Evolutionary conservation across 2,888 invertebrate species (phyloP), one percentile per base, ranked within the genome.

Genomic region (Harpalus rubripes): DNA sequence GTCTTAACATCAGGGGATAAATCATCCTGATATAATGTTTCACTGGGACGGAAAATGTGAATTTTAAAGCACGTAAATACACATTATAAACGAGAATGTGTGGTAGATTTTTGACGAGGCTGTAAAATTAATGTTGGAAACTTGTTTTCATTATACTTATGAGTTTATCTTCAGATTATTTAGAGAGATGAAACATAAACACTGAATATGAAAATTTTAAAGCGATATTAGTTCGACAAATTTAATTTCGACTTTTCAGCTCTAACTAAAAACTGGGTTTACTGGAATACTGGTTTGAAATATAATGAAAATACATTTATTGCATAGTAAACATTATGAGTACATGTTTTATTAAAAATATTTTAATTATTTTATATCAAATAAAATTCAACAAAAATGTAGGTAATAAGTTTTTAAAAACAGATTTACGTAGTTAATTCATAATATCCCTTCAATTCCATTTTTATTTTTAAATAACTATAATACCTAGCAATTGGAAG

Each of bases 61-160:
- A 74, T 74, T 74, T 74, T 74, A 74, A 74, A 74, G 41, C 41
- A 68, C 68, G 68, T 68, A 68, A 68, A 41, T 68, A 39, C 16
- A 44, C 72, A 44, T 16, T 18, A 41, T 52, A 44, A 74, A 44
- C 22, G 16, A 41, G 12, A 44, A 74, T 74, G 44, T 74, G 72
- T 44, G 18, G 22, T 16, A 44, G 41, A 68, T 68, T 68, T 74
- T 74, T 74, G 72, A 74, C 18, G 72, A 74, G 44, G 16, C 72
- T 4, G 72, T 41, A 68, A 74, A 74, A 74, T 52, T 44, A 74
- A 74, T 74, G 72, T 74, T 44, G 72, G n/a, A 44, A 74, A 74
- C 72, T 74, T 74, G 72, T 74, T 74, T 74, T 74, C 72, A 44
- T 74, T 44, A 74, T 44, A 52, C 18, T 74, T 74, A 74, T 44